phyloP scores from a whole-genome alignment of 2,888 invertebrate species.

The Uropetala carovei region DNA sequence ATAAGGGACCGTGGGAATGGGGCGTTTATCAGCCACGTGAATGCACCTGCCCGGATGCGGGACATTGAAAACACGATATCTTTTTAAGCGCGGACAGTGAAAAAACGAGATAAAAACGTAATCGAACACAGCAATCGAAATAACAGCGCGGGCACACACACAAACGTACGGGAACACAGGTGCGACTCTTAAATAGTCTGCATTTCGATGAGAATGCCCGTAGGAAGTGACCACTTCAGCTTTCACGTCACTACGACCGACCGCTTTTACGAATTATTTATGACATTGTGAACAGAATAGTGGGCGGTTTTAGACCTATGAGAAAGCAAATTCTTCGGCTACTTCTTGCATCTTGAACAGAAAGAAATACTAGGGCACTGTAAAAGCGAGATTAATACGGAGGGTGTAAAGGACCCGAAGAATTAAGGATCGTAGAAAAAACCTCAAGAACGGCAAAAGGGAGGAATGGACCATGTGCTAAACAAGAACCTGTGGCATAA shows the following conservation, averaged over 20 bases:
- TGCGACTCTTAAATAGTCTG: constrained; percentile 1
- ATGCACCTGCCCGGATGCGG: constrained; percentile 32
- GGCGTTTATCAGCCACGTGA: background rate
- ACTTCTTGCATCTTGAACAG: no score
- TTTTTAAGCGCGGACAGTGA: background rate
- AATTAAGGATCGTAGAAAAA: no score
- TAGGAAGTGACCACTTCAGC: background rate
- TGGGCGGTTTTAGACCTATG: background rate
- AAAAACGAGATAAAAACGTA: constrained; percentile 6
- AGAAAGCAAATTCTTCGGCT: background rate
- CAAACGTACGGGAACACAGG: background rate
- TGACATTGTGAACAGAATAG: background rate
- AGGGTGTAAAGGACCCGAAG: no score
- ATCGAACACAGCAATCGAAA: constrained; percentile 19
- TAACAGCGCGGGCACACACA: background rate
- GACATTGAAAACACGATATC: background rate
- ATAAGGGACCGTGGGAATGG: background rate
- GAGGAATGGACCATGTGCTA: no score
- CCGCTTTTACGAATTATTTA: background rate
- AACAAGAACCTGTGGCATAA: no score
- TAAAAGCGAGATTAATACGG: no score
- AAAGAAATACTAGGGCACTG: no score
- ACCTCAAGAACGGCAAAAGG: no score
- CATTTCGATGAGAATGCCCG: background rate
- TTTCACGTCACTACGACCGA: background rate